Evolutionary conservation across 1,140 invertebrate genomes (phyloP).

Genomic region (Condylostylus longicornis): DNA sequence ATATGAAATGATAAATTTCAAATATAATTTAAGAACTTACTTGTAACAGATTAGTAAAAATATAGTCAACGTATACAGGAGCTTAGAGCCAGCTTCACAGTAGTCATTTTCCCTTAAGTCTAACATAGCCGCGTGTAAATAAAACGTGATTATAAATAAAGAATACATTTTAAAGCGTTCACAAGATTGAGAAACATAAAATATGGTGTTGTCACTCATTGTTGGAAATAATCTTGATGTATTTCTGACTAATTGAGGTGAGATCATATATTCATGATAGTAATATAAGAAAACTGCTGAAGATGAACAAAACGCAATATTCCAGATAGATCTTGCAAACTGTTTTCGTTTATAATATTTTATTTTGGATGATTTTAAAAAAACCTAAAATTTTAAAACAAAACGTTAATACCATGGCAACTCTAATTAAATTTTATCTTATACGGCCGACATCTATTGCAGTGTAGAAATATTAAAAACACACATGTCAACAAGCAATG

Average conservation of each 20-base stretch:
- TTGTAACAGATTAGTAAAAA: conserved; percentile 25
- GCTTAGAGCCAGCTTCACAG: conserved; percentile 24
- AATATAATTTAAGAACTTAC: conserved; percentile 8
- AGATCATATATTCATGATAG: conserved; percentile 28
- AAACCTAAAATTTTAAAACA: conserved; percentile 20
- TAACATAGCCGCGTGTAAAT: conserved; percentile 25
- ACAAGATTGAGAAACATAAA: conserved; percentile 25
- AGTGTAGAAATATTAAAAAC: too few relatives aligned
- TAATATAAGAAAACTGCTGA: conserved; percentile 24
- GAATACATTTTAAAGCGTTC: conserved; percentile 30
- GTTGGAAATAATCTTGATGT: conserved; percentile 25
- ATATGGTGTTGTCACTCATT: conserved; percentile 24
- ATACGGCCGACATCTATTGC: too few relatives aligned
- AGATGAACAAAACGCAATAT: conserved; percentile 26
- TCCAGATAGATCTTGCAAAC: conserved; percentile 27
- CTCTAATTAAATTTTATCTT: too few relatives aligned
- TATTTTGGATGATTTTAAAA: conserved; percentile 24
- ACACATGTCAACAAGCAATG: too few relatives aligned
- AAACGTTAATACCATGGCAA: too few relatives aligned
- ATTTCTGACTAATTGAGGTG: conserved; percentile 26
- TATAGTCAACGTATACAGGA: conserved; percentile 21
- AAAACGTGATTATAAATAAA: conserved; percentile 27
- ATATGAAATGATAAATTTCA: not conserved
- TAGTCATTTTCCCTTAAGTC: conserved; percentile 28
- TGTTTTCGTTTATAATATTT: conserved; percentile 28